Evolutionary conservation across 2,888 invertebrate species (phyloP).

Genomic region (Hypercompe scribonia): DNA sequence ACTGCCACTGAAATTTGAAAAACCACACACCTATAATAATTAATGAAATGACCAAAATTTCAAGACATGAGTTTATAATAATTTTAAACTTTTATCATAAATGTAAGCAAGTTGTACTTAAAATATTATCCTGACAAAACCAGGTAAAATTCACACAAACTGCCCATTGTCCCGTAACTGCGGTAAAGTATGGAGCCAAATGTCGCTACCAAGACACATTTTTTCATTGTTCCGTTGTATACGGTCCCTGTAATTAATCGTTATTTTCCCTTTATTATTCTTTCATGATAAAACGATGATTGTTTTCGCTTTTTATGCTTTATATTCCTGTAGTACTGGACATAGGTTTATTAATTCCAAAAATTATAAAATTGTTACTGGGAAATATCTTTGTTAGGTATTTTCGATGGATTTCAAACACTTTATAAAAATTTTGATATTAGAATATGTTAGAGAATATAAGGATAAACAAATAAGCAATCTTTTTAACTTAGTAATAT

Average conservation of each 20-base stretch:
- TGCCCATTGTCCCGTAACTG: constrained; percentile 38
- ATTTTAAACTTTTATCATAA: background rate
- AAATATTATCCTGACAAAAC: constrained; percentile 42
- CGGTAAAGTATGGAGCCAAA: constrained; percentile 45
- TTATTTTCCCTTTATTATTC: constrained; percentile 32
- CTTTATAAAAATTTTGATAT: background rate
- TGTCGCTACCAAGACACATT: constrained; percentile 48
- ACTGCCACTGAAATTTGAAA: too few relatives aligned
- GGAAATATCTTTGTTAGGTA: too few relatives aligned
- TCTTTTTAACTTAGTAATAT: too few relatives aligned
- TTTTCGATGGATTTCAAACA: background rate
- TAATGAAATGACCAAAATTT: too few relatives aligned
- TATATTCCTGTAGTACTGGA: background rate
- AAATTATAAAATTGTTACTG: background rate
- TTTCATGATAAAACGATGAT: constrained; percentile 24
- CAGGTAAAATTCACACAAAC: constrained; percentile 41
- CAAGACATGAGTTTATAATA: background rate
- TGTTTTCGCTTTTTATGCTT: constrained; percentile 15
- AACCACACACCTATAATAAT: too few relatives aligned
- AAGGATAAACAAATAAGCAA: background rate
- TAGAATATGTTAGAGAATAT: background rate
- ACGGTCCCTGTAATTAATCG: constrained; percentile 47
- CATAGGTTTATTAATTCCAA: background rate
- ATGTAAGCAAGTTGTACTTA: constrained; percentile 27
- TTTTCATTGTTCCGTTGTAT: constrained; percentile 44